These are phyloP conservation scores for Pungitius pungitius DNA, from an alignment of 2,113 vertebrate species.

Conservation along the genomic window DNA sequence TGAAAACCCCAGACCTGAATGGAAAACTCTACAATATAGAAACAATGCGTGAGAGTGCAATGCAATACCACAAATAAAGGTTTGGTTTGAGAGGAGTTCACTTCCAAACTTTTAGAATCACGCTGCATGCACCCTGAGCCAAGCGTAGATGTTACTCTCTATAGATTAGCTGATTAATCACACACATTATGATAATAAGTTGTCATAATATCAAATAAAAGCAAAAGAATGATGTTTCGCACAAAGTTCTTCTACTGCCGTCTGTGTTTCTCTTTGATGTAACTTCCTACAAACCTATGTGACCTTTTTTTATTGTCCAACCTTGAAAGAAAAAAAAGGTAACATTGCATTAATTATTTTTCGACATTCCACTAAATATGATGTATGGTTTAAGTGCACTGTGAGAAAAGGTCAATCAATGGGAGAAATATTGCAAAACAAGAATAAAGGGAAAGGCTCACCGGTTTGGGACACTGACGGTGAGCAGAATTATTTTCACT, in stretches of 20 bases:
- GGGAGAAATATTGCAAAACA: not conserved
- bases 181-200: not conserved
- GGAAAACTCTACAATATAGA: constrained; percentile 4
- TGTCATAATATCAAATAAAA: constrained; percentile 13
- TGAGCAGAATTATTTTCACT: constrained; percentile 35
- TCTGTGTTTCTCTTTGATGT: constrained; percentile 3
- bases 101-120: constrained; percentile 2
- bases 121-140: constrained; percentile 27
- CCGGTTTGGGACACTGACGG: not conserved
- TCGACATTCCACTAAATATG: not conserved
- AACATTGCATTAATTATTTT: not conserved
- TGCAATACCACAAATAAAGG: not conserved
- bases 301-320: constrained; percentile 39
- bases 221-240: constrained; percentile 12
- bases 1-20: not conserved
- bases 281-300: constrained; percentile 4
- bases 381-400: not conserved
- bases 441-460: constrained; percentile 7
- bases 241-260: not conserved
- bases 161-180: constrained; percentile 2
- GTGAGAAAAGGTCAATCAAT: not conserved
- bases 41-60: constrained; percentile 20
- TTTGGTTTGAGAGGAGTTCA: not conserved
- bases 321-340: constrained; percentile 12
- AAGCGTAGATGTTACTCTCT: constrained; percentile 6